phyloP scores from a whole-genome alignment of 1,140 invertebrate species.

The Drosophila tropicalis region DNA sequence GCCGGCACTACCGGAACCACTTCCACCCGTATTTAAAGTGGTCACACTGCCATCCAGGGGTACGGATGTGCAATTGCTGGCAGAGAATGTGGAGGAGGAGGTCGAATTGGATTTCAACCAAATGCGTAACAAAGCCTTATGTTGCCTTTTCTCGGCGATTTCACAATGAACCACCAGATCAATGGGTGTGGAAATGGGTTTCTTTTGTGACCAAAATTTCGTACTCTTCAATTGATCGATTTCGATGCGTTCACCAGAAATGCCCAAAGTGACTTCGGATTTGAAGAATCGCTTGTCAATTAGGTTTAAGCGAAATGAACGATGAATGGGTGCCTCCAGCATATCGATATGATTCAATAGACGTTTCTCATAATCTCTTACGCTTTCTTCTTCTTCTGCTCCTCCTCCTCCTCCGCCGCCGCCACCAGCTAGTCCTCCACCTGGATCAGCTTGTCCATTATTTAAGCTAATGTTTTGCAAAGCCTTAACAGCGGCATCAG shows the following conservation, averaged over 20 bases:
- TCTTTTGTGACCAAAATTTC: conserved; percentile 88
- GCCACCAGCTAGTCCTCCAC: conserved; percentile 28
- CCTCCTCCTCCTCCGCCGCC: conserved; percentile 22
- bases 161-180: conserved; percentile 94
- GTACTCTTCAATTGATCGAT: conserved; percentile 90
- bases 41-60: conserved; percentile 47
- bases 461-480: conserved; percentile 61
- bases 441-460: conserved; percentile 52
- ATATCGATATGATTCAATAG: conserved; percentile 89
- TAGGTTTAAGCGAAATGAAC: conserved; percentile 91
- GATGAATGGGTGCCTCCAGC: conserved; percentile 92
- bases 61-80: conserved; percentile 57
- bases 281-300: conserved; percentile 91
- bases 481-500: conserved; percentile 58
- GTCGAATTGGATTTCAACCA: conserved; percentile 77
- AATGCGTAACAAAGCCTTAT: conserved; percentile 84
- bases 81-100: conserved; percentile 45
- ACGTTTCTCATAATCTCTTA: conserved; percentile 83
- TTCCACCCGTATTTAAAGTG: conserved; percentile 42
- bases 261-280: conserved; percentile 92
- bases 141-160: conserved; percentile 87
- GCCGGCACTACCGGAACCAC: conserved; percentile 28
- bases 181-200: conserved; percentile 87
- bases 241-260: conserved; percentile 95
- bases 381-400: conserved; percentile 49